A percentile compares a stretch with the other conserved stretches of the same genome.
phyloP scores from a whole-genome alignment of 2,797 vertebrate species.

The Enteromius viviparus region DNA sequence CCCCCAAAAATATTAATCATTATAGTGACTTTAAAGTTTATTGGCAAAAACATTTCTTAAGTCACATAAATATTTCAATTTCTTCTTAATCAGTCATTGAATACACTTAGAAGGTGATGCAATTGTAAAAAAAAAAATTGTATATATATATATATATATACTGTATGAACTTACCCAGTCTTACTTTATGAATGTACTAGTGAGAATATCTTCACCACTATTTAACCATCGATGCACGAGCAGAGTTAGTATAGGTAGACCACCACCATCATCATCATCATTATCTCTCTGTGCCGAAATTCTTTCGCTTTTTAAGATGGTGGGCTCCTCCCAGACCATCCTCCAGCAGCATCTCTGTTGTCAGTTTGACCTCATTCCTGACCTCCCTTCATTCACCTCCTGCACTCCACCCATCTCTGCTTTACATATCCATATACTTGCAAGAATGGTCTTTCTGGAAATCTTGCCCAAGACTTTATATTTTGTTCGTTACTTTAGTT shows the following conservation, averaged over 20 bases:
- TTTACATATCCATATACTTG: background rate
- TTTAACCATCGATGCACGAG: background rate
- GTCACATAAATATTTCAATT: no score
- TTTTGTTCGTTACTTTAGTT: background rate
- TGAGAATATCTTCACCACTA: background rate
- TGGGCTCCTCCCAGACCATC: background rate
- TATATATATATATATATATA: no score
- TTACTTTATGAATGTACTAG: background rate
- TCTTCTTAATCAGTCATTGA: no score
- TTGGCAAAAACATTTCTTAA: no score
- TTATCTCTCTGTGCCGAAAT: background rate
- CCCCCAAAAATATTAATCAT: no score
- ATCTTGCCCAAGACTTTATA: background rate
- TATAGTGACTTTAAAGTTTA: no score
- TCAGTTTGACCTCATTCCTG: conserved; percentile 12
- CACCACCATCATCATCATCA: background rate
- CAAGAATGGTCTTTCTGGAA: background rate
- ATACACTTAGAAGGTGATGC: no score
- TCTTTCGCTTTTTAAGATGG: background rate
- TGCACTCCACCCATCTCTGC: background rate
- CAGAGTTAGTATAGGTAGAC: background rate
- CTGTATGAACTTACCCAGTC: background rate
- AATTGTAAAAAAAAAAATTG: no score
- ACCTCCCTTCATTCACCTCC: background rate
- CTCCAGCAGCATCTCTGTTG: background rate